A percentile compares a stretch with the other conserved stretches of the same genome.
Conservation (phyloP, 2,113 vertebrate species). For the Lamprologus lemairii region DNA sequence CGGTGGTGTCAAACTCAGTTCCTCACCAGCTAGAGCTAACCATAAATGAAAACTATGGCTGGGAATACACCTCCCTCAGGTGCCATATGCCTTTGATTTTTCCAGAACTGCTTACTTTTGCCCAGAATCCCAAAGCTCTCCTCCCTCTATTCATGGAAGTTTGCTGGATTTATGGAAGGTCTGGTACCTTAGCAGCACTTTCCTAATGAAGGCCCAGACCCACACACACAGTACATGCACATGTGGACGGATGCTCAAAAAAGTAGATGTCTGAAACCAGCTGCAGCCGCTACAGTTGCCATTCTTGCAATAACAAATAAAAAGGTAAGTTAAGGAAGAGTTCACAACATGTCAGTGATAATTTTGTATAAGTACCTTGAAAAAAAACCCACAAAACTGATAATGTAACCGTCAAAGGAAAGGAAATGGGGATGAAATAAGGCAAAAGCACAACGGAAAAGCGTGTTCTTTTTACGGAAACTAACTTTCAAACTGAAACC, state of each 20-base stretch:
- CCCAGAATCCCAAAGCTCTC: conserved; percentile 37
- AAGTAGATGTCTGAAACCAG: conserved; percentile 33
- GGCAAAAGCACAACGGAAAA: conserved; percentile 55
- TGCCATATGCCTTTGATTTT: conserved; percentile 49
- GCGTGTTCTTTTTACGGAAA: conserved; percentile 67
- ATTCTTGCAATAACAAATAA: neutral
- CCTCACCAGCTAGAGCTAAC: conserved; percentile 29
- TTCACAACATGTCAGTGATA: conserved; percentile 21
- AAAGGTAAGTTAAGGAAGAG: conserved; percentile 18
- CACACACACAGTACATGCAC: neutral
- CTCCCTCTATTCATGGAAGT: conserved; percentile 31
- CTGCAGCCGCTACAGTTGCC: conserved; percentile 36
- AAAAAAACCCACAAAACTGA: neutral
- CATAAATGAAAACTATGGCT: conserved; percentile 44
- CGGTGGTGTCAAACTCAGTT: conserved; percentile 30
- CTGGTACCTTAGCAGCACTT: conserved; percentile 24
- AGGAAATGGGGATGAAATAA: conserved; percentile 60
- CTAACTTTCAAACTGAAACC: conserved; percentile 63
- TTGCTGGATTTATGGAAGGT: conserved; percentile 42
- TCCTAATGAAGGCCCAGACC: neutral
- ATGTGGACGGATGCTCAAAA: neutral
- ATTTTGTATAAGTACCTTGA: conserved; percentile 15
- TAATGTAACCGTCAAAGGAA: conserved; percentile 55
- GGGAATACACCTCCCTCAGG: conserved; percentile 54
- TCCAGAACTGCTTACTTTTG: conserved; percentile 39